Base-by-base conservation (phyloP, 2,797 vertebrate genomes). In the Ataeniobius toweri region DNA sequence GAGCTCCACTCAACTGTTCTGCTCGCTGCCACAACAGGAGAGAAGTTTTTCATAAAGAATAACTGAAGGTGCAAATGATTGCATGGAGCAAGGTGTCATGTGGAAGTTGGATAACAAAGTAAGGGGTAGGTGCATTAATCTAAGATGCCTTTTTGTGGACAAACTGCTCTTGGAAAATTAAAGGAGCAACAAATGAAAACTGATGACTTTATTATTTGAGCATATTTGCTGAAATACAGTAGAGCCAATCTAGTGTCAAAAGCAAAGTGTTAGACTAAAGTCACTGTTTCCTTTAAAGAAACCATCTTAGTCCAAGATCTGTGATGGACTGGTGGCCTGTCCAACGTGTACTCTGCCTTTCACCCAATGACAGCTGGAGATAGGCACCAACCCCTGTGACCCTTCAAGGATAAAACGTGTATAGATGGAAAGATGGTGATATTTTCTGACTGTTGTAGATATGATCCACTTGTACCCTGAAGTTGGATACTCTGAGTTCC, bases 1-100 rank as follows among this genome's bases (percentile, higher is more conserved):
- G 65, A 31, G 3, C 89, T 93, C 91, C 92, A 91, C 82, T 86
- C 88, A 86, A 85, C 83, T 88, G 88, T 85, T 93, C 86, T 85
- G 79, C 85, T 89, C 31, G 36, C 79, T 86, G 84, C 71, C 69
- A 71, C 75, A 59, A 71, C 84, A 82, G 82, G 82, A 89, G 79
- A n/a, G 76, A 94, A 91, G 89, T 93, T 91, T 92, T 89, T 76
- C 44, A 73, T 74, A 73, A 83, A 82, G 85, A 92, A 82, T 74
- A 82, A 79, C 71, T 82, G 80, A 71, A 77, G 83, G 81, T 81
- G 59, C 63, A 82, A 85, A 89, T 73, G 68, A 84, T 76, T 71
- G 16, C 31, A 3, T 18, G 71, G 83, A 63, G 82, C 74, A 70
- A 14, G 72, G 65, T 63, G 50, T 46, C 74, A 18, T 75, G 48